Percentiles rank a stretch among this genome's conserved stretches.
phyloP scores from a whole-genome alignment of 2,888 invertebrate genomes.

The Brachynemurus nebulosus region DNA sequence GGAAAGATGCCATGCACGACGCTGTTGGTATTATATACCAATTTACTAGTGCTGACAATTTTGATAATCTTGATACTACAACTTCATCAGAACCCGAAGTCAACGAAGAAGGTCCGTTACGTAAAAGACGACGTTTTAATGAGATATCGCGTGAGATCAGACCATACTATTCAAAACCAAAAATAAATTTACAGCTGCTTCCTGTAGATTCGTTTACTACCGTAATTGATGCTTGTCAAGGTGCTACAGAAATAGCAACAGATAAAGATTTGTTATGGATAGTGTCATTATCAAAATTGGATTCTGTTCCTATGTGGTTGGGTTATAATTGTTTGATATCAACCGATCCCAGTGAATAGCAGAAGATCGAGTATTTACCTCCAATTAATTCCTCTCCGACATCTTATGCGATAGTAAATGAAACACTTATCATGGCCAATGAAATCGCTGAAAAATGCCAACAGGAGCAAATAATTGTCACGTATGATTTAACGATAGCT shows the following conservation, averaged over 20 bases:
- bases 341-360: conserved; percentile 8
- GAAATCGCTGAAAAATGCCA: conserved; percentile 19
- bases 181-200: conserved; percentile 15
- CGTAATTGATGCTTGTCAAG: conserved; percentile 6
- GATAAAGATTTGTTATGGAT: conserved; percentile 21
- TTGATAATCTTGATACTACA: conserved; percentile 5
- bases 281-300: conserved; percentile 15
- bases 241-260: conserved; percentile 13
- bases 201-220: conserved; percentile 12
- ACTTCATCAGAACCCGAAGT: conserved; percentile 16
- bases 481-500: conserved; percentile 22
- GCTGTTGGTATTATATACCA: too few species aligned
- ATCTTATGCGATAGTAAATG: conserved; percentile 17
- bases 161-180: conserved; percentile 13
- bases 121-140: conserved; percentile 19
- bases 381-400: conserved; percentile 24
- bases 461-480: conserved; percentile 16
- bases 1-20: too few species aligned
- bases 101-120: conserved; percentile 14
- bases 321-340: conserved; percentile 19
- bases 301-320: conserved; percentile 21
- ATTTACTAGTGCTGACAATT: background rate
- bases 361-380: conserved; percentile 22
- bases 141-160: conserved; percentile 17
- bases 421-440: conserved; percentile 19